Base-by-base conservation (phyloP, 2,888 invertebrate species). In the Drosophila lutescens region DNA sequence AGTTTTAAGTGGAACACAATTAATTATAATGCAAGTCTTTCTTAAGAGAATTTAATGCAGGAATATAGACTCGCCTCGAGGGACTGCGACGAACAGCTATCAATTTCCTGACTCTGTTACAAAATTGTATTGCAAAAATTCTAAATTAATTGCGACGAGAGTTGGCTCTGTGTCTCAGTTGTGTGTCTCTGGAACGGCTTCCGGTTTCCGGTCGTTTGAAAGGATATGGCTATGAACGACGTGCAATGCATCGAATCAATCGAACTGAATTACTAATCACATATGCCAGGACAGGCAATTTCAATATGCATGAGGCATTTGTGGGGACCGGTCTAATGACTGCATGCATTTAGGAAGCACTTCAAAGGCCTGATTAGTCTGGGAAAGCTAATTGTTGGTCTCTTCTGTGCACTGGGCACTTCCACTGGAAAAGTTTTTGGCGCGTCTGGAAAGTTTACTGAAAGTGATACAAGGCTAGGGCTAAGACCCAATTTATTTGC, bases 201-300 rank as follows among this genome's bases (percentile, higher is more conserved):
- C 74, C 70, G 43, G 70, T 71, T 73, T 73, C 70, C 63, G 63
- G 74, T 41, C 30, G 44, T 20, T 38, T 56, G 51, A 73, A 73
- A 73, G 63, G 41, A 56, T 53, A 56, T n/a, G 12, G 12, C 12
- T 4, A 34, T 5, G 34, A 4, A 41, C 36, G 15, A 40, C 20
- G n/a, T 49, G 26, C 49, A 40, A 41, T 15, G 44, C 55, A 44
- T 61, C 30, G 34, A 34, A 34, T 12, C 50, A 41, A 61, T 62
- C 32, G 63, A 73, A 56, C 50, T 53, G 51, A 38, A 67, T 69
- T 34, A 10, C 44, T 70, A 70, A 68, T 58, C 59, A 70, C 70
- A 71, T 56, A 49, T 62, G 62, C 34, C 63, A 72, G 55, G 63
- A 41, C 51, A 40, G 34, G 6, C 65, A 36, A 46, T 54, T 55